Percentiles rank a stretch among this genome's conserved stretches.
Conservation (phyloP, 1,140 invertebrate genomes). For the Pseudomyrmex dendroicus region DNA sequence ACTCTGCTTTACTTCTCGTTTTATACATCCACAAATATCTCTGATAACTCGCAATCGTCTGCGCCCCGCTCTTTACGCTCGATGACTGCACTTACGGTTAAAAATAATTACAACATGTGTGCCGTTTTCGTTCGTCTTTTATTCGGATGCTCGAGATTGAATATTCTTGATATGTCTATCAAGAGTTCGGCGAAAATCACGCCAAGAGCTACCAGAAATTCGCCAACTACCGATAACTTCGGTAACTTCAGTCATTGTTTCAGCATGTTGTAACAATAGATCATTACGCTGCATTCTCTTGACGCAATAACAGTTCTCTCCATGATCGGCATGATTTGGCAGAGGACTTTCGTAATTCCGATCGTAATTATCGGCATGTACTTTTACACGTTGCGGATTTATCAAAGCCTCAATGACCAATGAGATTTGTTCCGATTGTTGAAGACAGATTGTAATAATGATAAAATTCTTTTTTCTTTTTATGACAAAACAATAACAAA, state of each 20-base stretch:
- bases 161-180: constrained; percentile 5
- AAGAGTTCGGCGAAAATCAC: constrained; percentile 37
- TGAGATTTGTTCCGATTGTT: background rate
- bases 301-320: background rate
- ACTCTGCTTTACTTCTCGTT: constrained; percentile 8
- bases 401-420: background rate
- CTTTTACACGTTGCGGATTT: background rate
- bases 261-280: constrained; percentile 28
- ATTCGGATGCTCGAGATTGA: background rate
- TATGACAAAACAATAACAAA: background rate
- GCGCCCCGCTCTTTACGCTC: background rate
- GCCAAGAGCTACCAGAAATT: constrained; percentile 19
- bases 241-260: constrained; percentile 30
- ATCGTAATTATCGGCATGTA: constrained; percentile 22
- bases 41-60: constrained; percentile 17
- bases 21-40: constrained; percentile 26
- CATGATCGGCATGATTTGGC: background rate
- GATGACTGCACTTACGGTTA: background rate
- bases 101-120: constrained; percentile 39
- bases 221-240: constrained; percentile 20
- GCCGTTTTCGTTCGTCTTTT: background rate
- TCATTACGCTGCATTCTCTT: constrained; percentile 40
- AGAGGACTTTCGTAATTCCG: constrained; percentile 15
- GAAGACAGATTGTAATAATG: background rate
- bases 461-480: background rate